Percentiles rank a stretch among this genome's conserved stretches.
These are phyloP conservation scores for Anthopleura sola DNA, from an alignment of 64 coral and sea anemone species.

Conservation along the genomic window DNA sequence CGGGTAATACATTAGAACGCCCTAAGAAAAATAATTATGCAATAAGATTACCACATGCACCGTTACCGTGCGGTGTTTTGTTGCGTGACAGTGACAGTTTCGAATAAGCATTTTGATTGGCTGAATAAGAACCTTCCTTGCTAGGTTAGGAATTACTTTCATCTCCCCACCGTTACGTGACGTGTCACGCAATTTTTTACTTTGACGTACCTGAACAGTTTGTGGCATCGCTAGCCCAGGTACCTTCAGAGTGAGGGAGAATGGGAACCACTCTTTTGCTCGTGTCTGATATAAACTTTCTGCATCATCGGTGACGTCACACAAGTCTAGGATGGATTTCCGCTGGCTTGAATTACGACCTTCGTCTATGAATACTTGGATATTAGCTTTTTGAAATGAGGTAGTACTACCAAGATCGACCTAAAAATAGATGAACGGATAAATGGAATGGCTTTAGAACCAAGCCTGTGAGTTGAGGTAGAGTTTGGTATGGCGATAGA, in stretches of 20 bases:
- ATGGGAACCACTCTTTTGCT: slow-evolving; percentile 83
- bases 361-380: slow-evolving; percentile 58
- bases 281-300: slow-evolving; percentile 61
- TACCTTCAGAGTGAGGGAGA: slow-evolving; percentile 67
- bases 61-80: not conserved
- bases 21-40: slow-evolving; percentile 17
- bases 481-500: no score
- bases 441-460: no score
- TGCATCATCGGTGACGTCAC: slow-evolving; percentile 60
- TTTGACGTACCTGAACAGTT: slow-evolving; percentile 65
- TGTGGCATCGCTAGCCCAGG: slow-evolving; percentile 62
- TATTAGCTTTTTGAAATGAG: slow-evolving; percentile 55
- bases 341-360: slow-evolving; percentile 54
- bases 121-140: not conserved
- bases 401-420: slow-evolving; percentile 43
- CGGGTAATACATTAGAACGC: slow-evolving; percentile 86
- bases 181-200: not conserved
- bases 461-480: no score
- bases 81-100: not conserved
- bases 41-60: not conserved
- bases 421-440: slow-evolving; percentile 23
- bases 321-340: slow-evolving; percentile 11
- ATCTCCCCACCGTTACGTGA: not conserved
- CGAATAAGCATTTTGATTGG: not conserved
- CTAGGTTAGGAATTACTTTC: not conserved